These are phyloP conservation scores for Formica aserva DNA, from an alignment of 2,888 invertebrate genomes.

Conservation along the genomic window DNA sequence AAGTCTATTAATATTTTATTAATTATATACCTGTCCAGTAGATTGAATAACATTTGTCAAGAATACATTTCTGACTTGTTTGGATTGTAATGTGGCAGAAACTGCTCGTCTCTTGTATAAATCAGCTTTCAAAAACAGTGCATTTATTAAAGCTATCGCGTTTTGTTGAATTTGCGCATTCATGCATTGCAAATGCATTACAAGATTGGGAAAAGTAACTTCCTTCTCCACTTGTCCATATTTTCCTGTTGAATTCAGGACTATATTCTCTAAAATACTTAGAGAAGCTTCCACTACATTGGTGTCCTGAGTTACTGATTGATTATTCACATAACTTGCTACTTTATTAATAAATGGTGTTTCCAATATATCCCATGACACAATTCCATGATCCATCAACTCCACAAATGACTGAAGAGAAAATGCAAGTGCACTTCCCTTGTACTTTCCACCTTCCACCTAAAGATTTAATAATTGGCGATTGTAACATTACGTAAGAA, in stretches of 20 bases:
- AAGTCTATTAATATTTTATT: neutral
- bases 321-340: constrained; percentile 92
- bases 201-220: constrained; percentile 94
- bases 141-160: constrained; percentile 97
- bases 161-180: constrained; percentile 95
- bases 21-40: constrained; percentile 87
- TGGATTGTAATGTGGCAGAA: constrained; percentile 93
- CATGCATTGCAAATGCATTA: constrained; percentile 91
- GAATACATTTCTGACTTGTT: constrained; percentile 94
- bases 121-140: constrained; percentile 95
- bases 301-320: constrained; percentile 89
- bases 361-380: constrained; percentile 97
- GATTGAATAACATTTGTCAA: constrained; percentile 92
- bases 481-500: neutral
- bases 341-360: constrained; percentile 95
- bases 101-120: constrained; percentile 91
- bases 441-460: constrained; percentile 91
- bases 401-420: constrained; percentile 96
- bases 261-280: constrained; percentile 96
- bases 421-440: constrained; percentile 91
- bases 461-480: constrained; percentile 77
- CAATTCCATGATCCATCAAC: constrained; percentile 97
- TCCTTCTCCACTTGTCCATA: constrained; percentile 94
- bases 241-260: constrained; percentile 94
- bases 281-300: constrained; percentile 95